These are phyloP conservation scores for Picathartes gymnocephalus DNA, from an alignment of 2,113 vertebrate genomes.

Conservation along the genomic window DNA sequence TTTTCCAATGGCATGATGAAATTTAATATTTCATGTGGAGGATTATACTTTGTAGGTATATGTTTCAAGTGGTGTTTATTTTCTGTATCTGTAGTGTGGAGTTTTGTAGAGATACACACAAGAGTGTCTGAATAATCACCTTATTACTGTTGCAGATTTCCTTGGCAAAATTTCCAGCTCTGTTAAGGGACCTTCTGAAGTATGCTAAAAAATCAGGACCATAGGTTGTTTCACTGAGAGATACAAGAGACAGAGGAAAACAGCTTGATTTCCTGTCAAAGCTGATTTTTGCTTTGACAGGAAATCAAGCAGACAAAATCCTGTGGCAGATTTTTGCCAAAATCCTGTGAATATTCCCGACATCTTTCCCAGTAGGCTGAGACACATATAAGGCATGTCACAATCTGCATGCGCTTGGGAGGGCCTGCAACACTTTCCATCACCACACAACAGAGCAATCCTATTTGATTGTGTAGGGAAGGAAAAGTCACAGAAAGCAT, in stretches of 20 bases:
- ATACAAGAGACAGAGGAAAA: not conserved
- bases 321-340: not conserved
- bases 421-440: not conserved
- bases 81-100: not conserved
- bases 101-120: not conserved
- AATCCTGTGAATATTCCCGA: not conserved
- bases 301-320: too few relatives aligned
- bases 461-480: not conserved
- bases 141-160: not conserved
- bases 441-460: rapidly evolving
- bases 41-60: not conserved
- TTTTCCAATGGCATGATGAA: not conserved
- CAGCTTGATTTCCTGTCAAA: not conserved
- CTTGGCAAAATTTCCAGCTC: not conserved
- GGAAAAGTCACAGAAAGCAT: not conserved
- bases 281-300: not conserved
- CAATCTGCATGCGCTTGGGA: not conserved
- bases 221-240: not conserved
- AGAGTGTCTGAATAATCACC: not conserved
- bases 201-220: not conserved
- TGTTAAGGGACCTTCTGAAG: not conserved
- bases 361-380: not conserved
- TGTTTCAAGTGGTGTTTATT: not conserved
- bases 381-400: rapidly evolving
- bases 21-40: not conserved